Base-by-base conservation (phyloP, 2,888 invertebrate species). In the Rapana venosa region DNA sequence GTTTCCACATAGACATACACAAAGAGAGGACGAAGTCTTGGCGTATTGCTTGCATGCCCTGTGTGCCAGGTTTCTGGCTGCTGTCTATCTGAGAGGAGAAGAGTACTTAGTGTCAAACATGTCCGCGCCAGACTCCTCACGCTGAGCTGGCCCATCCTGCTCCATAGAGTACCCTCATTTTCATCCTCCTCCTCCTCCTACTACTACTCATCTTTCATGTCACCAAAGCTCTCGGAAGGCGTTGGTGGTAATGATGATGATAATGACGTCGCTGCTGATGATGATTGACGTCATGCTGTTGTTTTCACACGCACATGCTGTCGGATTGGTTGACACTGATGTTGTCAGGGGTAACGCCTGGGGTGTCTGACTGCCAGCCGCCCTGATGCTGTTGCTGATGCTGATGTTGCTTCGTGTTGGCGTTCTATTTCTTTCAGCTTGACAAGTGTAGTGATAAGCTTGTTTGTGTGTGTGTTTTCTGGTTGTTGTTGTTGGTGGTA, bases 281-380 rank as follows among this genome's bases (percentile, higher is more conserved):
- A 30, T n/a, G 74, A 74, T n/a, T 74, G 74, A 74, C 74, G 74
- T 74, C 74, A 74, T 30, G 74, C 74, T 74, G 74, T 74, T 74
- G 74, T 74, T 74, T 74, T 74, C 74, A 74, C 74, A 74, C 74
- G 74, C 74, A n/a, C 74, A 26, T 30, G 74, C 74, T 74, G 74
- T 74, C 74, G 74, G 26, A 22, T 11, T 5, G 17, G 22, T n/a
- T 74, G 22, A 74, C 74, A 74, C 74, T n/a, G 74, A 74, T 74
- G 74, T 74, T 74, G 74, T 74, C 74, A 74, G 74, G 5, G n/a
- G n/a, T 74, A n/a, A 22, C n/a, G 74, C 74, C 74, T 30, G 26
- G 74, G 74, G 74, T 74, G 74, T 22, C n/a, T 17, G 74, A 26
- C n/a, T 17, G 74, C 74, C 22, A 74, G 74, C 74, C 74, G n/a